Base-by-base conservation (phyloP, 2,797 vertebrate species). In the Bradypodion pumilum region DNA sequence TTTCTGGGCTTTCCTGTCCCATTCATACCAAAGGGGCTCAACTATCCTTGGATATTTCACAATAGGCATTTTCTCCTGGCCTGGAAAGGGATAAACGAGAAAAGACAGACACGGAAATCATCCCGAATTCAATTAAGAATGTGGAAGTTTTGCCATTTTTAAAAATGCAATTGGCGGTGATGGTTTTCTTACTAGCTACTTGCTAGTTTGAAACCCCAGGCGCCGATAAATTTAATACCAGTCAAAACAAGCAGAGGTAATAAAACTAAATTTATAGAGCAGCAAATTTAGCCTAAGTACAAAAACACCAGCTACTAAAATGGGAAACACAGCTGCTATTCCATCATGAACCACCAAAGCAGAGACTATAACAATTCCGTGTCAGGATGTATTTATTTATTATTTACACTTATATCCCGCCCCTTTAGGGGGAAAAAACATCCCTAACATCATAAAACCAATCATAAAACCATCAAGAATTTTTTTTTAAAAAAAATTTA, bases 1-100 rank as follows among this genome's bases (percentile, higher is more conserved):
- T 92, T 97, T 99, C 92, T 97, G 96, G 19, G 98, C 95, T 86
- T 95, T 97, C 72, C 25, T 75, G 9, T 98, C 97, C 96, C 97
- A 95, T 63, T 88, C 88, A 29, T 93, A 92, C 88, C 95, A 96
- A 1, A 87, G 89, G 35, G 96, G 93, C 12, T 93, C 94, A 1
- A 63, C 74, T 73, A 85, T 89, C 32, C 56, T 69, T 0, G 65
- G 63, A 70, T 87, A 86, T 92, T 97, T 97, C 59, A 95, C 29
- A 73, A 93, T 46, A 0, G 97, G 96, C 98, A 98, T 99, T 7
- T 27, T 83, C 40, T 60, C 70, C 0, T 0, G 8, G 5, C 66
- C 92, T 94, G 84, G 46, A 83, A 12, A 78, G 66, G 23, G 0
- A 0, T 37, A 66, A 85, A 78, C 13, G 80, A 40, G 37, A 56